These are phyloP conservation scores for Drosophila longiperda DNA, from an alignment of 2,888 invertebrate species.

Conservation along the genomic window DNA sequence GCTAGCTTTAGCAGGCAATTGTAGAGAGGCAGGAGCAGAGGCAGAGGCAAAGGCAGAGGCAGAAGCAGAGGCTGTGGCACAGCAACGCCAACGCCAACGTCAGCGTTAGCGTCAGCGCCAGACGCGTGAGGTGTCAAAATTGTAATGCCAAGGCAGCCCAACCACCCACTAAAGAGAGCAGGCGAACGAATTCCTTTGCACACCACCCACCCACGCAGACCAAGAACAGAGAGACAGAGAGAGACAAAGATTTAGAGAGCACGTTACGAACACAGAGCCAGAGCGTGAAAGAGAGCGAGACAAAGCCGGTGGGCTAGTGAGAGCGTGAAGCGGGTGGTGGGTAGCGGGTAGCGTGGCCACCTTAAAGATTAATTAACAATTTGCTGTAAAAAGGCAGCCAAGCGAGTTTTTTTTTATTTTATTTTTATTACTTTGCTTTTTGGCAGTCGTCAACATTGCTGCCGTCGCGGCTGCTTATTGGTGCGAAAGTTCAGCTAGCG, in stretches of 20 bases:
- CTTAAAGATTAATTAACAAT: conserved; percentile 82
- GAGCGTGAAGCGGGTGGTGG: not conserved
- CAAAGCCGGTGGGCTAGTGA: conserved; percentile 10
- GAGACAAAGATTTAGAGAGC: conserved; percentile 15
- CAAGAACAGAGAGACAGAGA: conserved; percentile 12
- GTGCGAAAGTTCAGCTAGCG: conserved; percentile 68
- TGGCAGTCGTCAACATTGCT: conserved; percentile 62
- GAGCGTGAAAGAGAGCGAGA: conserved; percentile 11
- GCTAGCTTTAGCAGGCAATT: conserved; percentile 26
- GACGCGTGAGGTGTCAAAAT: conserved; percentile 66
- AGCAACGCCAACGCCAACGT: conserved; percentile 8
- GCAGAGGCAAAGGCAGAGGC: conserved; percentile 13
- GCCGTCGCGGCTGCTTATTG: conserved; percentile 70
- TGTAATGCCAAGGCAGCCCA: conserved; percentile 47
- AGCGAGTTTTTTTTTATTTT: conserved; percentile 28
- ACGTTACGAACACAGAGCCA: not conserved
- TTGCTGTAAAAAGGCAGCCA: conserved; percentile 69
- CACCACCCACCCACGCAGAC: conserved; percentile 38
- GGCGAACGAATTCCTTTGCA: conserved; percentile 45
- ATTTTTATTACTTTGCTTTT: conserved; percentile 38
- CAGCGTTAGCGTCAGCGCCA: conserved; percentile 23
- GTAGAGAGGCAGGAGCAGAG: conserved; percentile 14
- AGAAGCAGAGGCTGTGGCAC: conserved; percentile 5
- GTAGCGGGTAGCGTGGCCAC: conserved; percentile 32
- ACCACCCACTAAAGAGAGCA: conserved; percentile 33